A percentile compares a stretch with the other conserved stretches of the same genome.
These are phyloP conservation scores for Gisinianus flammeolus DNA, from an alignment of 2,888 invertebrate species.

Conservation along the genomic window DNA sequence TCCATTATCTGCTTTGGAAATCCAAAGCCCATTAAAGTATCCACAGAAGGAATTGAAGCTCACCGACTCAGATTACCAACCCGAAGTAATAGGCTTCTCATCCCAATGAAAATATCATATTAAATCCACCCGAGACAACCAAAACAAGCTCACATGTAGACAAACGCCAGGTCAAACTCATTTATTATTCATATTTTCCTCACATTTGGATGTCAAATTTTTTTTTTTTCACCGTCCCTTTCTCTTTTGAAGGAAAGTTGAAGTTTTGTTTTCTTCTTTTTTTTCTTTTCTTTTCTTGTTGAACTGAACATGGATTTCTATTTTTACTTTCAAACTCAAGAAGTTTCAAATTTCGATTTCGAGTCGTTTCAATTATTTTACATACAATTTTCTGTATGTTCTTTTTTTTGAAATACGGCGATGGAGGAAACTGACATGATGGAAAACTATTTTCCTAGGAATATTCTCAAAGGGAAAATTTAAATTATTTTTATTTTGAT, in stretches of 20 bases:
- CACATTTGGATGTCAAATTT: no score
- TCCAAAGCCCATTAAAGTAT: slow-evolving; percentile 49
- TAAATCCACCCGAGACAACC: background rate
- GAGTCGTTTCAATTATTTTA: no score
- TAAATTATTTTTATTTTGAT: no score
- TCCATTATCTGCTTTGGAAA: slow-evolving; percentile 43
- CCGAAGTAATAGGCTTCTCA: background rate
- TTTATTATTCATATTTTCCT: slow-evolving; percentile 8
- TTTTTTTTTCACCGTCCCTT: background rate
- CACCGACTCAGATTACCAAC: slow-evolving; percentile 29
- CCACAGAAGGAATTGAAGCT: slow-evolving; percentile 26
- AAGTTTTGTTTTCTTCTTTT: background rate
- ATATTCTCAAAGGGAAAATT: no score
- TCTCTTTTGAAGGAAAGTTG: background rate
- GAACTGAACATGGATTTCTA: no score
- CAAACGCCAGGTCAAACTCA: background rate
- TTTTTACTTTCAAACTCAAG: background rate
- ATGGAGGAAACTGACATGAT: no score
- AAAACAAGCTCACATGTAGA: background rate
- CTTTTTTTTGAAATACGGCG: no score
- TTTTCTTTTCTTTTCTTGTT: background rate
- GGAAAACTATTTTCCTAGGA: no score
- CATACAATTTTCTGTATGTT: no score
- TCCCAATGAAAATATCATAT: background rate
- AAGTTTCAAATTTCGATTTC: no score